Base-by-base conservation (phyloP, 2,797 vertebrate genomes). In the Eulemur albifrons region DNA sequence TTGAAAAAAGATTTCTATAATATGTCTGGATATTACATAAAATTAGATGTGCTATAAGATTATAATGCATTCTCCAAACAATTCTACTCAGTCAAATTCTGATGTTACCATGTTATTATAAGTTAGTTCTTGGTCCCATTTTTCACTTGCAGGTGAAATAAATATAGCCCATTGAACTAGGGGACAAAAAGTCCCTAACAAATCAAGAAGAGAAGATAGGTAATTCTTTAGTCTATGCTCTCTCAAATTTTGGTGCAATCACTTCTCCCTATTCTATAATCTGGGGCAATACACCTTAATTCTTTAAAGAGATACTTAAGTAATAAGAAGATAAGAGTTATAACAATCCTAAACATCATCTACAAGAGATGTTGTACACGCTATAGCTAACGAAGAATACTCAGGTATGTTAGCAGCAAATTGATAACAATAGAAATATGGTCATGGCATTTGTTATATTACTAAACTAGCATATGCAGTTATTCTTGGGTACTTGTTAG, bases 241-340 rank as follows among this genome's bases (percentile, higher is more conserved):
- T 63, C 69, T 79, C 23, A 80, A 45, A 79, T 91, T 93, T 81
- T 77, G 25, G 13, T 83, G 10, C n/a, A 45, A n/a, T 76, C 14
- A 7, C 7, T 52, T 93, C 32, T 83, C 59, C 63, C 54, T 77
- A 14, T 69, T 81, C 48, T 85, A 17, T 21, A 85, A 87, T 52
- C 61, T 90, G 54, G 48, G 27, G 12, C 5, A 87, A 96, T 32
- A 61, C 5, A 45, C 15, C 15, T 35, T 82, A 40, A 61, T 20
- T 92, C 14, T 91, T 95, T 82, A 85, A 57, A 83, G 30, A 90
- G 38, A 48, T 81, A 79, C 61, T 93, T 92, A 83, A 83, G 32
- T 50, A 75, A 63, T 14, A 88, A 67, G 17, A 90, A 93, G 27
- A 75, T 89, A 90, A 77, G 30, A 57, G 21, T 72, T 80, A 54